Evolutionary conservation across 2,113 vertebrate species (phyloP), one percentile per base, ranked within the genome.

Genomic region (Peromyscus maniculatus): DNA sequence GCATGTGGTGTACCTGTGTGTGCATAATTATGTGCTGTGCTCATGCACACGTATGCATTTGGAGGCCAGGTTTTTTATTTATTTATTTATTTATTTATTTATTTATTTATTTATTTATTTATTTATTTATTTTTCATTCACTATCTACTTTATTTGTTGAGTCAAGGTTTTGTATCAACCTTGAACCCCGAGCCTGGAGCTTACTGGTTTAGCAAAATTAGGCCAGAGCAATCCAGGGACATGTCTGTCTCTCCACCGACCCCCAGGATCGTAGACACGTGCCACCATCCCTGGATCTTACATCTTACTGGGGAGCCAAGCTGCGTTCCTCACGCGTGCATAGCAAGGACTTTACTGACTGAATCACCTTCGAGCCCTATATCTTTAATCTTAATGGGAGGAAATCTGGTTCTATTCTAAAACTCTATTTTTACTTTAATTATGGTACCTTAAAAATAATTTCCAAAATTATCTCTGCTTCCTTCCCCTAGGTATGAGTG

Each of bases 371-470:
- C 64, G 49, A 69, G 64, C 64, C 43, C 31, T 11, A 0, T 21
- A 49, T 69, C 17, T 87, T 67, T 69, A 71, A 69, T 69, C 66
- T 69, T 88, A 88, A 52, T 26, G 33, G 66, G 66, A 52, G 12
- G 12, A 88, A 88, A 71, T 88, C 21, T 22, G n/a, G 46, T 26
- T 88, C 28, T 67, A 87, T 67, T 71, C 55, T 52, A n/a, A 71
- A 88, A 22, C 36, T 71, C 46, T 71, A 88, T 88, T 71, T 71
- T 87, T 87, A 87, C 46, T 71, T 87, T 87, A 87, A 71, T 69
- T 52, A 71, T 71, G 86, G 86, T 71, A 71, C 64, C 43, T 87
- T 87, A 87, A 87, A 87, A 71, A n/a, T 87, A 87, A 87, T 52
- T 71, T 71, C 66, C 46, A 49, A 71, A 55, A 21, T 87, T 87